A percentile compares a stretch with the other conserved stretches of the same genome.
These are phyloP conservation scores for Ashinkailepas kermadecensis DNA, from an alignment of 2,888 invertebrate species.

Conservation along the genomic window DNA sequence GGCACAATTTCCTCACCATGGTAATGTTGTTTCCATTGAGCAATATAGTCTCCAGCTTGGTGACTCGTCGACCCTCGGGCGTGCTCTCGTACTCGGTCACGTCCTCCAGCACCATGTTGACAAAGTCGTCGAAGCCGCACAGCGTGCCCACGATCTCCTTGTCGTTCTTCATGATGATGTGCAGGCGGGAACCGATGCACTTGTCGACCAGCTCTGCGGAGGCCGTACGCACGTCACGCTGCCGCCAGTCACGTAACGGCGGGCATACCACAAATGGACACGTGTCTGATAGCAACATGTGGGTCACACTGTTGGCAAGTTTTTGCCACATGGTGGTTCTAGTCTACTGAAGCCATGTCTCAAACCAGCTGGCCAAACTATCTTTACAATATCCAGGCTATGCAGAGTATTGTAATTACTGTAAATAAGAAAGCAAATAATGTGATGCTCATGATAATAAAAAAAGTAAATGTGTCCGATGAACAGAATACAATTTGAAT, in stretches of 20 bases:
- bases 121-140: conserved; percentile 95
- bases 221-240: conserved; percentile 28
- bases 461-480: too few species aligned
- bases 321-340: background rate
- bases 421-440: too few species aligned
- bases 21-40: conserved; percentile 99
- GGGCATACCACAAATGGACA: background rate
- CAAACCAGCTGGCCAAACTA: background rate
- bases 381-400: background rate
- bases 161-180: conserved; percentile 99
- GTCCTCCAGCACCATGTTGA: conserved; percentile 96
- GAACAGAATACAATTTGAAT: too few species aligned
- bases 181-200: conserved; percentile 97
- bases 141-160: conserved; percentile 98
- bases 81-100: conserved; percentile 97
- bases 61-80: conserved; percentile 89
- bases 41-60: conserved; percentile 93
- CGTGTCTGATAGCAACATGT: background rate
- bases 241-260: background rate
- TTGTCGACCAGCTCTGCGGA: conserved; percentile 90
- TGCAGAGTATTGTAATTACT: too few species aligned
- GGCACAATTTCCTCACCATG: conserved; percentile 57
- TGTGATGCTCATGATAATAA: too few species aligned
- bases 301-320: background rate
- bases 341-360: background rate